Percentiles rank a stretch among this genome's conserved stretches.
phyloP scores from a whole-genome alignment of 2,888 invertebrate genomes.

The Cremastobaeus sp. region DNA sequence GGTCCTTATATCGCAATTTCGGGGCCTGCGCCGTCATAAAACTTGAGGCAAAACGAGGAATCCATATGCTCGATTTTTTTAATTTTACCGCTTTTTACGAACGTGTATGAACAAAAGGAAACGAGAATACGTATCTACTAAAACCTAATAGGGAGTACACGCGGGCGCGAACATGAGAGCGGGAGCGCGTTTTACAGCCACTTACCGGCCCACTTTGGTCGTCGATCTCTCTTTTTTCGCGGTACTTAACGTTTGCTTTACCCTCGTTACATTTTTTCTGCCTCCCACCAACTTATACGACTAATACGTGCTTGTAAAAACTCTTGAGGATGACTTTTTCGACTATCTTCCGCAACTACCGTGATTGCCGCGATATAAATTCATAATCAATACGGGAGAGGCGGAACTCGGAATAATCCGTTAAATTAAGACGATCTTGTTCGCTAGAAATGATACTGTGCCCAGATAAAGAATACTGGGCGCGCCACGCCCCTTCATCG shows the following conservation, averaged over 20 bases:
- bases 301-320: slow-evolving; percentile 10
- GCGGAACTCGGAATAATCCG: too few species aligned
- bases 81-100: slow-evolving; percentile 39
- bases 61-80: slow-evolving; percentile 32
- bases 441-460: slow-evolving; percentile 20
- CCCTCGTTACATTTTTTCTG: slow-evolving; percentile 42
- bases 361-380: too few species aligned
- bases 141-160: slow-evolving; percentile 62
- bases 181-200: slow-evolving; percentile 63
- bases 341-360: too few species aligned
- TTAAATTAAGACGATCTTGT: too few species aligned
- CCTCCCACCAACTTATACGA: slow-evolving; percentile 1
- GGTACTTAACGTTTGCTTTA: slow-evolving; percentile 36
- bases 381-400: too few species aligned
- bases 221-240: slow-evolving; percentile 58
- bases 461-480: slow-evolving; percentile 23
- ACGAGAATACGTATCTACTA: slow-evolving; percentile 44
- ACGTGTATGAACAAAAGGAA: slow-evolving; percentile 21
- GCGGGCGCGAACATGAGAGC: slow-evolving; percentile 56
- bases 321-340: too few species aligned
- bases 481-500: slow-evolving; percentile 47
- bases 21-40: slow-evolving; percentile 15
- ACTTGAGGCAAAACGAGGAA: slow-evolving; percentile 8
- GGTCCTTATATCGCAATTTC: neutral
- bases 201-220: slow-evolving; percentile 64